A percentile compares a stretch with the other conserved stretches of the same genome.
These are phyloP conservation scores for Pantala flavescens DNA, from an alignment of 1,140 invertebrate species.

Conservation along the genomic window DNA sequence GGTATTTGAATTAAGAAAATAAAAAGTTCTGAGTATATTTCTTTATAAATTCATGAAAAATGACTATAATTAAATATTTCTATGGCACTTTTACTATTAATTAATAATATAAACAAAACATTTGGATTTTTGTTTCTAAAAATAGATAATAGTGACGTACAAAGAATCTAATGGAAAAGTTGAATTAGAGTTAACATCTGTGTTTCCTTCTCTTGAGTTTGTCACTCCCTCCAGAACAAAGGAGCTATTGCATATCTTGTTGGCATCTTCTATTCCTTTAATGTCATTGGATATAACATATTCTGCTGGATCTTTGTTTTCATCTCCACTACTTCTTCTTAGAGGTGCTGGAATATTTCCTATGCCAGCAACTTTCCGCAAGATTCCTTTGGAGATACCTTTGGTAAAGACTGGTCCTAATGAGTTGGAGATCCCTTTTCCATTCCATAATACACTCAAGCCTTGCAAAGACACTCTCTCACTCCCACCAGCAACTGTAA, in stretches of 20 bases:
- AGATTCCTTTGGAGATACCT: neutral
- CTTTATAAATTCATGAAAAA: too few species aligned
- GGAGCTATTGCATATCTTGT: neutral
- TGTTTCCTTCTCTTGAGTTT: neutral
- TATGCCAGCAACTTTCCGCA: neutral
- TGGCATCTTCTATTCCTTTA: neutral
- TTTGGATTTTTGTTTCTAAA: too few species aligned
- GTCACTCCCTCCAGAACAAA: neutral
- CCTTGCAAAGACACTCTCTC: neutral
- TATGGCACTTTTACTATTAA: too few species aligned
- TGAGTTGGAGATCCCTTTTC: neutral
- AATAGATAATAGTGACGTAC: neutral
- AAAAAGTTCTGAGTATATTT: too few species aligned
- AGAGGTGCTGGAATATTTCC: neutral
- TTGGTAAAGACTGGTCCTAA: neutral
- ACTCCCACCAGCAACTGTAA: neutral
- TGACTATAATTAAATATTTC: too few species aligned
- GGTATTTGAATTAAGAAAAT: too few species aligned
- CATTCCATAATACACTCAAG: neutral
- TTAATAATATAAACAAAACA: too few species aligned
- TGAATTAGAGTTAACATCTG: neutral
- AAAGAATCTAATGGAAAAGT: neutral
- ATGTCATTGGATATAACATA: neutral
- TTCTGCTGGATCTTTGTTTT: neutral
- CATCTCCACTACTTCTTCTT: neutral